phyloP scores from a whole-genome alignment of 2,888 invertebrate species.

The Leucania comma region DNA sequence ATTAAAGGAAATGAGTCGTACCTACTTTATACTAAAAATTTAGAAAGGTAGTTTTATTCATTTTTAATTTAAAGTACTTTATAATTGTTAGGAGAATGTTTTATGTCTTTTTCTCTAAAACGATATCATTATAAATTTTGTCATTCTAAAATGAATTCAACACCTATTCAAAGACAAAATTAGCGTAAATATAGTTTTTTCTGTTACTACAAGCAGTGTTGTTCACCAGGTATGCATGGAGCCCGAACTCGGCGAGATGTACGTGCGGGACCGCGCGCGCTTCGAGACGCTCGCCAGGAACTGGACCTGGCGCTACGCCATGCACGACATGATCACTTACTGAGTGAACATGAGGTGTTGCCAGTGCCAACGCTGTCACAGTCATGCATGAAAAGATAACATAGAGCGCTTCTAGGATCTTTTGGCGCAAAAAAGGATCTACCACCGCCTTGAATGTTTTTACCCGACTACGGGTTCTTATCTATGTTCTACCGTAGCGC shows the following conservation, averaged over 20 bases:
- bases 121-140: background rate
- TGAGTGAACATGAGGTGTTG: conserved; percentile 43
- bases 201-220: conserved; percentile 2
- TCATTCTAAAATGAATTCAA: background rate
- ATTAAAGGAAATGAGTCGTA: too few species aligned
- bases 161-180: background rate
- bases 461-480: too few species aligned
- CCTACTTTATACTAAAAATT: too few species aligned
- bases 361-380: conserved; percentile 1
- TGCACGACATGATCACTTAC: conserved; percentile 92
- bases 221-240: conserved; percentile 95
- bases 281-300: conserved; percentile 95
- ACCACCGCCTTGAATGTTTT: too few species aligned
- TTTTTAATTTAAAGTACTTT: too few species aligned
- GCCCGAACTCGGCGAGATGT: conserved; percentile 95
- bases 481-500: too few species aligned
- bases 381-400: conserved; percentile 14
- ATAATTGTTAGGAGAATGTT: too few species aligned
- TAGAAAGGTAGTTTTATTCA: too few species aligned
- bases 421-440: background rate
- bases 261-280: conserved; percentile 92
- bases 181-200: background rate
- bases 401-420: background rate
- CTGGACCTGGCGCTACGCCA: conserved; percentile 98
- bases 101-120: too few species aligned